These are phyloP conservation scores for Xestia rhomboidea DNA, from an alignment of 2,888 invertebrate genomes.

Conservation along the genomic window DNA sequence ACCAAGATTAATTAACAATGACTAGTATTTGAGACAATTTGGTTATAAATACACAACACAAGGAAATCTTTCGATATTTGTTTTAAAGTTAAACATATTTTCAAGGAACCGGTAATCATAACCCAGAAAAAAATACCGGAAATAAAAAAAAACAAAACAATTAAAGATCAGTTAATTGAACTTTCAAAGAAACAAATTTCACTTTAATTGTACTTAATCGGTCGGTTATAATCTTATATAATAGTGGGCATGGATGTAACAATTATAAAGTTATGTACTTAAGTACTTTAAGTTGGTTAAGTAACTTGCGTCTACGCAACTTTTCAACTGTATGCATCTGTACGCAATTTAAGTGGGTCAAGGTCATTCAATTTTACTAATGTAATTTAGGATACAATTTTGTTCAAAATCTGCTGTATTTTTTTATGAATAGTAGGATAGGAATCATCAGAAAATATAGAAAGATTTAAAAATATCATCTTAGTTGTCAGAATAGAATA, in stretches of 20 bases:
- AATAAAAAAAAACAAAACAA: slow-evolving; percentile 3
- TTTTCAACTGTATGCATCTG: slow-evolving; percentile 41
- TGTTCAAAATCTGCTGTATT: background rate
- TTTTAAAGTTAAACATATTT: background rate
- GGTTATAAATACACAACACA: background rate
- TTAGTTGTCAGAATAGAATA: background rate
- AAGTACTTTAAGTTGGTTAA: slow-evolving; percentile 28
- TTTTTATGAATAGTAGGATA: background rate
- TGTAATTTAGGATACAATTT: slow-evolving; percentile 29
- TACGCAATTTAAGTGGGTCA: slow-evolving; percentile 71
- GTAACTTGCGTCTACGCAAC: slow-evolving; percentile 59
- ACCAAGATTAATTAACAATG: background rate
- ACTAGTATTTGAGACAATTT: background rate
- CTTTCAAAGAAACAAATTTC: slow-evolving; percentile 1
- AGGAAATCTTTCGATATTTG: background rate
- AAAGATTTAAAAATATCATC: background rate
- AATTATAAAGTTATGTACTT: slow-evolving; percentile 14
- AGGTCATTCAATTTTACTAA: slow-evolving; percentile 69
- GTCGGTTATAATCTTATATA: slow-evolving; percentile 24
- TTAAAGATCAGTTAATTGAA: background rate
- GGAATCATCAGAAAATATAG: background rate
- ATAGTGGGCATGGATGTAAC: slow-evolving; percentile 5
- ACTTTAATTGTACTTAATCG: slow-evolving; percentile 14
- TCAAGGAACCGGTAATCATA: background rate
- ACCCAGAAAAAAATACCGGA: background rate